Evolutionary conservation across 2,113 vertebrate species (phyloP).

Genomic region (Mus spicilegus): DNA sequence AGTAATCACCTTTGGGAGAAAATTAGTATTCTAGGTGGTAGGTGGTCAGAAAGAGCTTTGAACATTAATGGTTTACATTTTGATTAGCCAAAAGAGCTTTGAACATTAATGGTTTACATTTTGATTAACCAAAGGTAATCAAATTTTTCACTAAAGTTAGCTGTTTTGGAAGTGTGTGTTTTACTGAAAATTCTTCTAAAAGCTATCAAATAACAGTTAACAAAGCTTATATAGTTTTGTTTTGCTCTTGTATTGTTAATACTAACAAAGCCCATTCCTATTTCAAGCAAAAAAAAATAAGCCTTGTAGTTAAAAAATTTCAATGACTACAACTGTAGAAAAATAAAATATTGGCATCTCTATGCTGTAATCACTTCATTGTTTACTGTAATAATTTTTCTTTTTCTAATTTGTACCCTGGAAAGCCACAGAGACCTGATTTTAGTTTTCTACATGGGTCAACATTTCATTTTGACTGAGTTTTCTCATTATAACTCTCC

Average conservation of each 20-base stretch:
- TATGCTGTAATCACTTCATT: background rate
- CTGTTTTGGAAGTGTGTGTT: constrained; percentile 19
- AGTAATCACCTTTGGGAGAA: background rate
- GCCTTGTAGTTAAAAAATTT: background rate
- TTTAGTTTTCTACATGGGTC: constrained; percentile 14
- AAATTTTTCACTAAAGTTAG: constrained; percentile 43
- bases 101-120: constrained; percentile 7
- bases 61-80: background rate
- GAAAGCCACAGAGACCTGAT: constrained; percentile 8
- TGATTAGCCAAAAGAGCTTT: constrained; percentile 4
- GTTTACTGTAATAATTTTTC: constrained; percentile 21
- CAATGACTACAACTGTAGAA: constrained; percentile 35
- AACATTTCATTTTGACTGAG: constrained; percentile 29
- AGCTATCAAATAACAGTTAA: constrained; percentile 18
- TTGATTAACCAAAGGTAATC: constrained; percentile 24
- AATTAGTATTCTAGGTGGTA: background rate
- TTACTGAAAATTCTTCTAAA: constrained; percentile 51
- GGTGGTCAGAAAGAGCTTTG: background rate
- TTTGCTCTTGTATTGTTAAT: constrained; percentile 11
- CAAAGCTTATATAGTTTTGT: constrained; percentile 12
- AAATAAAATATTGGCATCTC: constrained; percentile 5
- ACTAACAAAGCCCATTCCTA: constrained; percentile 6
- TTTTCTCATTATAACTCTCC: constrained; percentile 27
- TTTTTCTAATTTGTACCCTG: constrained; percentile 34
- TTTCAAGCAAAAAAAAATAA: constrained; percentile 6